Percentiles rank a stretch among this genome's conserved stretches.
Conservation (phyloP, 2,113 vertebrate species). For the Pituophis catenifer region DNA sequence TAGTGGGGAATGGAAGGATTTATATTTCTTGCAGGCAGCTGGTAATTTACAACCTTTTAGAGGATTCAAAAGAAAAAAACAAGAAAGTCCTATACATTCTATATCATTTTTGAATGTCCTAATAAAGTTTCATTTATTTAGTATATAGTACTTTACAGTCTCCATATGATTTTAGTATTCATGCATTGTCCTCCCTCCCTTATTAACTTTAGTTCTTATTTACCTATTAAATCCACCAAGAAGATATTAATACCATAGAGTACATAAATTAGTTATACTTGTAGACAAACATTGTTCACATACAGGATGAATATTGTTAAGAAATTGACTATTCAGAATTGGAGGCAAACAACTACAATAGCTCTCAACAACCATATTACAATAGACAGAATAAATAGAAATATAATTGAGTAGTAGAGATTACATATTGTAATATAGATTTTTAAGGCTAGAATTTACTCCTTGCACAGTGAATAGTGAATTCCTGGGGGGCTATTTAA, state of each 20-base stretch:
- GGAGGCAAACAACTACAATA: background rate
- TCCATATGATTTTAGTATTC: background rate
- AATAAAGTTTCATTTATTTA: background rate
- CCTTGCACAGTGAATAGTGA: background rate
- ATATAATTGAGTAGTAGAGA: background rate
- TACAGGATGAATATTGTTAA: background rate
- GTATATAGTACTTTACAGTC: too few relatives aligned
- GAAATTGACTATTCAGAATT: background rate
- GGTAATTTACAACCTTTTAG: too few relatives aligned
- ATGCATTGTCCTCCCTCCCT: background rate
- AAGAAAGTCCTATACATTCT: background rate
- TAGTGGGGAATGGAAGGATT: too few relatives aligned
- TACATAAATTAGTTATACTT: background rate
- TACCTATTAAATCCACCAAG: background rate
- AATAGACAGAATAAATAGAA: background rate
- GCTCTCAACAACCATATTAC: background rate
- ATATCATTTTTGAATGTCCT: background rate
- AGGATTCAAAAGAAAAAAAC: too few relatives aligned
- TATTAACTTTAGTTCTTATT: background rate
- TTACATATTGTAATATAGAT: background rate
- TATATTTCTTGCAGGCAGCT: too few relatives aligned
- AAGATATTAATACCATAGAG: background rate
- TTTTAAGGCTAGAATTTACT: background rate
- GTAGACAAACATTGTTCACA: background rate
- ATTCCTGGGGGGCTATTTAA: background rate